Percentiles rank a stretch among this genome's conserved stretches.
phyloP scores from a whole-genome alignment of 2,797 vertebrate species.

The Neosilurus hyrtlii region DNA sequence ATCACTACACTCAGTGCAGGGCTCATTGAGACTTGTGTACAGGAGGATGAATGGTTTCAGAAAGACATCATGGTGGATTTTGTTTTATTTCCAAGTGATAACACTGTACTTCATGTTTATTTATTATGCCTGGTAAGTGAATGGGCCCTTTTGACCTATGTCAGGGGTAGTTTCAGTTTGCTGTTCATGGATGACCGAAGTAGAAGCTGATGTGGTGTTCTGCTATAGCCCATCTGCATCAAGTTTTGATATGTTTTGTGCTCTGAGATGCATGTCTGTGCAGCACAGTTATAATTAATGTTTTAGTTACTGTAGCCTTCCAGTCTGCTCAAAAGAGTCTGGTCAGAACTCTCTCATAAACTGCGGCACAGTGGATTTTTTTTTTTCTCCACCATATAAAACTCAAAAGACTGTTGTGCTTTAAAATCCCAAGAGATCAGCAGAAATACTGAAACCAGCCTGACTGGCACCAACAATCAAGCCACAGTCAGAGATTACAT shows the following conservation, averaged over 20 bases:
- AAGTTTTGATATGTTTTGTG: not conserved
- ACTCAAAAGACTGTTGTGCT: not conserved
- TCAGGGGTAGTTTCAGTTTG: not conserved
- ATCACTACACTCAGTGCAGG: too few relatives aligned
- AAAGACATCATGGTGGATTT: too few relatives aligned
- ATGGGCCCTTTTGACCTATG: too few relatives aligned
- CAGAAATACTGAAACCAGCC: not conserved
- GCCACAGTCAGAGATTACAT: not conserved
- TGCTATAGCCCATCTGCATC: not conserved
- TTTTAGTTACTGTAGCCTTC: not conserved
- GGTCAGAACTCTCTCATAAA: not conserved
- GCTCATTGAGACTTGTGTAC: too few relatives aligned
- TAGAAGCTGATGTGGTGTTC: not conserved
- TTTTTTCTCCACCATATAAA: not conserved
- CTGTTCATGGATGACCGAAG: not conserved
- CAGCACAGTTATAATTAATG: not conserved
- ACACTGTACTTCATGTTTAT: too few relatives aligned
- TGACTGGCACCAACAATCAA: not conserved
- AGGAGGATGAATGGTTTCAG: too few relatives aligned
- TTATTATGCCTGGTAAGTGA: too few relatives aligned
- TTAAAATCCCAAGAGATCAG: not conserved
- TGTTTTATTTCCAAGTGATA: too few relatives aligned
- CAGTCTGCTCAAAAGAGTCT: not conserved
- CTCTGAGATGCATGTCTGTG: not conserved
- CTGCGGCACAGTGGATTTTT: not conserved